Evolutionary conservation across 2,888 invertebrate genomes (phyloP).

Genomic region (Luffia ferchaultella): DNA sequence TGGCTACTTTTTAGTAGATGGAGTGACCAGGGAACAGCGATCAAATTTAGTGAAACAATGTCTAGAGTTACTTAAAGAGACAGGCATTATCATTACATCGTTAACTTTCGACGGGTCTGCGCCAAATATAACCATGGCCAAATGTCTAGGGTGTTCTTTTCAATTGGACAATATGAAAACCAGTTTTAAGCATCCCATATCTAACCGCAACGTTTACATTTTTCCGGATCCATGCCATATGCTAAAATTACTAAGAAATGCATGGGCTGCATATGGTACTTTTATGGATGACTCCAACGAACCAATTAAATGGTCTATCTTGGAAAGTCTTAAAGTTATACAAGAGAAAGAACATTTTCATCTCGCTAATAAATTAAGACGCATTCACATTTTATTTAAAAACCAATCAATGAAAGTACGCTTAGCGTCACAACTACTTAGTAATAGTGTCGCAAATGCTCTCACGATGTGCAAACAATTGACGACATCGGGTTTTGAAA

Average conservation of each 20-base stretch:
- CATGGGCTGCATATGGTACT: constrained; percentile 8
- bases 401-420: constrained; percentile 5
- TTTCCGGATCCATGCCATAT: constrained; percentile 13
- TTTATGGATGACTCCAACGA: constrained; percentile 9
- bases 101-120: constrained; percentile 19
- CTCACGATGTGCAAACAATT: constrained; percentile 4
- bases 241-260: constrained; percentile 14
- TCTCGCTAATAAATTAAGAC: constrained; percentile 10
- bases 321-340: constrained; percentile 6
- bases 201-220: constrained; percentile 7
- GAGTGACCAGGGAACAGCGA: constrained; percentile 13
- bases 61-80: constrained; percentile 12
- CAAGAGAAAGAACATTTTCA: constrained; percentile 10
- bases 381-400: constrained; percentile 4
- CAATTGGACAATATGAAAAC: background rate
- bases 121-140: constrained; percentile 15
- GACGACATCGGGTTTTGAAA: constrained; percentile 3
- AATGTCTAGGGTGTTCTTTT: constrained; percentile 12
- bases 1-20: constrained; percentile 18
- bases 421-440: constrained; percentile 9
- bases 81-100: constrained; percentile 11
- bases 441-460: constrained; percentile 9
- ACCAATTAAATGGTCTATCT: constrained; percentile 7
- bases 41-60: constrained; percentile 12
- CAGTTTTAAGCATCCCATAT: constrained; percentile 9